Evolutionary conservation across 2,888 invertebrate genomes (phyloP), one percentile per base, ranked within the genome.

Genomic region (Mongoloraphidia duomilia): DNA sequence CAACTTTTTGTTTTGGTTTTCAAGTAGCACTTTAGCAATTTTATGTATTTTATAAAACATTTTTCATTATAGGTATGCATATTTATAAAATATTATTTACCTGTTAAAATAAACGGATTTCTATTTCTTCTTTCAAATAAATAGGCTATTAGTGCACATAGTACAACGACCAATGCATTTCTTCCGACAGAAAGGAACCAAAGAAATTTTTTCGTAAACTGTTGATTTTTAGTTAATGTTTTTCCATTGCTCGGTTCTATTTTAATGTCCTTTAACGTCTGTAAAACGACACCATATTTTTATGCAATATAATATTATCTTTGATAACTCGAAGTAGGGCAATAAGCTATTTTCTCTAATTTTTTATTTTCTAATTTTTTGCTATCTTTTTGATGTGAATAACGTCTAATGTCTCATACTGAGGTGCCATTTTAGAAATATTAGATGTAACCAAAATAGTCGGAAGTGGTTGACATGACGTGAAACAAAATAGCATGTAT

Each of bases 91-190:
- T 41, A 33, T 49, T 50, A 54, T 54, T 66, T 63, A 79, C 80
- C 76, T 53, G 82, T 81, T 6, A 82, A 64, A 53, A 74, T 67
- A 52, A 81, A 74, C 1, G 79, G 77, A 2, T 70, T 64, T 1
- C 62, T 58, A 40, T 69, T 69, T 44, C 71, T 63, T 43, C 61
- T 59, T 46, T 76, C 67, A 33, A 80, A 66, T 44, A 73, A 60
- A 58, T 69, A 80, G 0, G 82, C 80, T 3, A 75, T 55, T 1
- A 73, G 60, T 0, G 80, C 72, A 40, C 79, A 78, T 0, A 76
- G 50, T 0, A 84, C 66, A 0, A 85, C 84, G 0, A 82, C 75
- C 1, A 83, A 69, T 1, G 84, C 84, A 61, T 85, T 85, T 53
- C 84, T 72, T 0, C 77, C 74, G 0, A 82, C 80, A 1, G 80